These are phyloP conservation scores for Isichthys henryi DNA, from an alignment of 2,113 vertebrate species.

Conservation along the genomic window DNA sequence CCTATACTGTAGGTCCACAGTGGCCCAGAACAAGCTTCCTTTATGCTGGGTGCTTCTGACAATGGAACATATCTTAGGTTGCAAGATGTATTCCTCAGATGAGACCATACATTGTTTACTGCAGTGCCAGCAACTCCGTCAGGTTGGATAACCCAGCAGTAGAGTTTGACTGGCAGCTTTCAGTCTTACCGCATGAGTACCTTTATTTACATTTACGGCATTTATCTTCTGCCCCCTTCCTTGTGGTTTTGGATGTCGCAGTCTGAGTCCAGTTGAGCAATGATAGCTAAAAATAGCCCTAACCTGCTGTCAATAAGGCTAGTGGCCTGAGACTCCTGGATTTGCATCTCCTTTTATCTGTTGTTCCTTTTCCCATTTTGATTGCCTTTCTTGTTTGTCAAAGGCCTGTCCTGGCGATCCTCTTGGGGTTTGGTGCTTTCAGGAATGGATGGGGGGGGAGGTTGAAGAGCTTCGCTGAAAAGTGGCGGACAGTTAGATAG, in stretches of 20 bases:
- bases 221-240: background rate
- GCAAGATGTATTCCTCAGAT: conserved; percentile 34
- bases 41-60: conserved; percentile 26
- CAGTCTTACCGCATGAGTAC: too few species aligned
- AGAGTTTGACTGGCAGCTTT: background rate
- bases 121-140: background rate
- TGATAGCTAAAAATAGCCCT: conserved; percentile 6
- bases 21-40: conserved; percentile 15
- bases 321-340: background rate
- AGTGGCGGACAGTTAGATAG: conserved; percentile 57
- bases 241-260: background rate
- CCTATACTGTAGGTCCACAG: conserved; percentile 11
- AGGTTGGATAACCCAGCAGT: background rate
- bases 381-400: conserved; percentile 42
- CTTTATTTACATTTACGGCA: too few species aligned
- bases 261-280: background rate
- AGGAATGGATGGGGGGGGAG: conserved; percentile 35
- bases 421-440: conserved; percentile 21
- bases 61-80: conserved; percentile 14
- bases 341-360: background rate
- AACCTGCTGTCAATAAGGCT: background rate
- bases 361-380: conserved; percentile 16
- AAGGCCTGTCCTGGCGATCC: conserved; percentile 41
- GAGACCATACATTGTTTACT: conserved; percentile 33
- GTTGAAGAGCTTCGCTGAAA: conserved; percentile 47